These are phyloP conservation scores for Lypha dubia DNA, from an alignment of 2,888 invertebrate genomes.

Conservation along the genomic window DNA sequence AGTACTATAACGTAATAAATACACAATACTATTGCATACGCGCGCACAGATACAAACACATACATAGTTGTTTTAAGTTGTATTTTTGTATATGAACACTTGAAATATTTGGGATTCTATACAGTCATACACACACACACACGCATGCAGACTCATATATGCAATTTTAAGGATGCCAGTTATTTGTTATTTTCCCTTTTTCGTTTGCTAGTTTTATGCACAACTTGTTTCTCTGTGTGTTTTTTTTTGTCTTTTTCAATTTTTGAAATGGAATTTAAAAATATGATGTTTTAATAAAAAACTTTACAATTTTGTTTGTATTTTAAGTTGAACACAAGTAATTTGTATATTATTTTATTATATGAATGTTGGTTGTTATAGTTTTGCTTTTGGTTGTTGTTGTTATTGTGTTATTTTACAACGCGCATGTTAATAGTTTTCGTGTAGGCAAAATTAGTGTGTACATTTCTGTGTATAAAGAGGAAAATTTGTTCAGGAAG, in stretches of 20 bases:
- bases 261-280: slow-evolving; percentile 25
- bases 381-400: not conserved
- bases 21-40: slow-evolving; percentile 60
- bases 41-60: slow-evolving; percentile 29
- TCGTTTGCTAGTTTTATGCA: not conserved
- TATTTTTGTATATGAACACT: slow-evolving; percentile 11
- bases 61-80: not conserved
- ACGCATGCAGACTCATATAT: not conserved
- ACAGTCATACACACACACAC: too few species aligned
- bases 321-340: slow-evolving; percentile 39
- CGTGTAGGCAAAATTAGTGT: slow-evolving; percentile 11
- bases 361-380: not conserved
- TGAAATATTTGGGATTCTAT: not conserved
- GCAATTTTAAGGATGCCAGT: slow-evolving; percentile 43
- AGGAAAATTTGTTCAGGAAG: not conserved
- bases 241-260: not conserved
- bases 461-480: not conserved
- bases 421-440: slow-evolving; percentile 63
- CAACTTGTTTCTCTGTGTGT: not conserved
- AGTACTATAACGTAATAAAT: slow-evolving; percentile 64
- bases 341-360: not conserved
- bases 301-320: slow-evolving; percentile 33
- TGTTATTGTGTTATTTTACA: slow-evolving; percentile 1
- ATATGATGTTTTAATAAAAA: slow-evolving; percentile 57
- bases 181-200: slow-evolving; percentile 6